These are phyloP conservation scores for Deilephila porcellus DNA, from an alignment of 2,888 invertebrate genomes.

Conservation along the genomic window DNA sequence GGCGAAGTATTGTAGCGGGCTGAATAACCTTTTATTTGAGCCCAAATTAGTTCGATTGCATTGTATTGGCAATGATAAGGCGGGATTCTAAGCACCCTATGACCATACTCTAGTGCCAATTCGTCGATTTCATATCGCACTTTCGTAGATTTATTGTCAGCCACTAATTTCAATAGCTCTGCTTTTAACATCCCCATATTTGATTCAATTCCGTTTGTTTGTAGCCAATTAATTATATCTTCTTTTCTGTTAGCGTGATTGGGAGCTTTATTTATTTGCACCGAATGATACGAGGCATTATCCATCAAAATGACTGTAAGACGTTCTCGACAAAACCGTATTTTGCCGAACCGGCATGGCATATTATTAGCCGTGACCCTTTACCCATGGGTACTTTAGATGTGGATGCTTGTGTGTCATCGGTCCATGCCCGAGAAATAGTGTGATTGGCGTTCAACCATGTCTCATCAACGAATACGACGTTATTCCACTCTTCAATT, in stretches of 20 bases:
- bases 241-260: neutral
- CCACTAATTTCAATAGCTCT: neutral
- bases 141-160: neutral
- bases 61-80: neutral
- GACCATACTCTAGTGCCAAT: neutral
- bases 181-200: neutral
- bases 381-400: neutral
- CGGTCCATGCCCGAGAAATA: neutral
- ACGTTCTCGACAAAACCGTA: neutral
- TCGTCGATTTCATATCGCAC: neutral
- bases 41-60: neutral
- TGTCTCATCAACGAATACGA: neutral
- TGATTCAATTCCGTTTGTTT: too few species aligned
- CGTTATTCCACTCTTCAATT: neutral
- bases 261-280: neutral
- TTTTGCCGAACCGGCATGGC: neutral
- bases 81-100: neutral
- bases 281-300: neutral
- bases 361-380: neutral
- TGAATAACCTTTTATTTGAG: neutral
- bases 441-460: slow-evolving; percentile 1
- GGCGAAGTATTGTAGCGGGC: neutral
- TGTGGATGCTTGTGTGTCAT: neutral
- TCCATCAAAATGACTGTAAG: neutral
- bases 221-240: neutral